Conservation (phyloP, 2,888 invertebrate species). For the Aradus depressus region DNA sequence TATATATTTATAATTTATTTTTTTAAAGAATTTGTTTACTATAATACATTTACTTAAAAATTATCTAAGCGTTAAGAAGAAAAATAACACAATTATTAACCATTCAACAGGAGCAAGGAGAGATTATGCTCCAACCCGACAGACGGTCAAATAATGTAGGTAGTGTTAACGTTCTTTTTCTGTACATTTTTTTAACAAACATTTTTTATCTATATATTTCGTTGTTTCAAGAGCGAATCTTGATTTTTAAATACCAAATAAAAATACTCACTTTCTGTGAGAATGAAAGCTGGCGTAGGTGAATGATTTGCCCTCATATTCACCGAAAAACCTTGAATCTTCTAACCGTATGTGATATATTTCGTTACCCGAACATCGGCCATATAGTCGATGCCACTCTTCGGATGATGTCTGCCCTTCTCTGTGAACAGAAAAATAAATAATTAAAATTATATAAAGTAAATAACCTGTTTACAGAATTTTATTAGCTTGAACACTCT, state of each 20-base stretch:
- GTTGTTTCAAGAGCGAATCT: background rate
- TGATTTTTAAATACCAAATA: background rate
- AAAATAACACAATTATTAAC: too few relatives aligned
- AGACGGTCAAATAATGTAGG: too few relatives aligned
- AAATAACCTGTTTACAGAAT: background rate
- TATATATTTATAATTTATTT: too few relatives aligned
- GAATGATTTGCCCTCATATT: constrained; percentile 97
- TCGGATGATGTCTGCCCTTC: constrained; percentile 91
- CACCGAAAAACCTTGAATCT: constrained; percentile 93
- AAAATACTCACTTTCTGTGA: constrained; percentile 76
- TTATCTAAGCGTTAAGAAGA: too few relatives aligned
- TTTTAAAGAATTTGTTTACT: too few relatives aligned
- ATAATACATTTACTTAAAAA: too few relatives aligned
- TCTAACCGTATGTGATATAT: constrained; percentile 94
- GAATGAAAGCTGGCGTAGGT: constrained; percentile 99
- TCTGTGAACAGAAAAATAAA: constrained; percentile 46
- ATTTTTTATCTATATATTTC: too few relatives aligned
- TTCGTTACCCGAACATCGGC: constrained; percentile 97
- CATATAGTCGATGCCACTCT: constrained; percentile 97
- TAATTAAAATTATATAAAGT: too few relatives aligned
- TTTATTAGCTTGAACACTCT: too few relatives aligned
- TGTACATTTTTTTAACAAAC: background rate
- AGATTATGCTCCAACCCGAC: too few relatives aligned
- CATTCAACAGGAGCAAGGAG: too few relatives aligned
- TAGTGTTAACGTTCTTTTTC: background rate